These are phyloP conservation scores for Epinephelus malabaricus DNA, from an alignment of 2,797 vertebrate species.

Conservation along the genomic window DNA sequence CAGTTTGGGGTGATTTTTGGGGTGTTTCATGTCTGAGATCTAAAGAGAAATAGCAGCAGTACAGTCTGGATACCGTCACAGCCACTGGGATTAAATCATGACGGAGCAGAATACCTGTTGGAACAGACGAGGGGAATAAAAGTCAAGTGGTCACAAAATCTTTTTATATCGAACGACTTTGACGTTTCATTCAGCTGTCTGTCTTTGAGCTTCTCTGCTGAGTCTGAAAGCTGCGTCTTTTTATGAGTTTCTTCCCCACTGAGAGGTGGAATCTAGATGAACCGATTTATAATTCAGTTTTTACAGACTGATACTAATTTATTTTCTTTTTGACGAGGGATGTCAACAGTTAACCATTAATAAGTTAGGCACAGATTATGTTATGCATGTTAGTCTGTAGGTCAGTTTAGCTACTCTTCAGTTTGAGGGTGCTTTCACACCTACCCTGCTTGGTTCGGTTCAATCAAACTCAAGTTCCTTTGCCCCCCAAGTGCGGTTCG, in stretches of 20 bases:
- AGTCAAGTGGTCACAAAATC: constrained; percentile 53
- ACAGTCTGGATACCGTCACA: constrained; percentile 20
- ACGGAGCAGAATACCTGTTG: constrained; percentile 31
- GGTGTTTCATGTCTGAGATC: constrained; percentile 35
- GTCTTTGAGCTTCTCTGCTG: constrained; percentile 21
- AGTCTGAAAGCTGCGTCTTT: constrained; percentile 19
- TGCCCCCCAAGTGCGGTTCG: too few species aligned
- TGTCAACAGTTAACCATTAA: too few species aligned
- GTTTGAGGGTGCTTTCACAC: too few species aligned
- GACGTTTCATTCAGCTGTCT: constrained; percentile 37
- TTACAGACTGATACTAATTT: background rate
- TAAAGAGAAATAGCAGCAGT: constrained; percentile 16
- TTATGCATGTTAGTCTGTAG: too few species aligned
- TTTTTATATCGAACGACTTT: constrained; percentile 34
- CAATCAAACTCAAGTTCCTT: too few species aligned
- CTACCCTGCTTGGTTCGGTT: too few species aligned
- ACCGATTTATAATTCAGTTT: constrained; percentile 14
- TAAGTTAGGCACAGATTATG: too few species aligned
- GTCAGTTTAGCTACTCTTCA: too few species aligned
- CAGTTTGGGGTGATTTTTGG: constrained; percentile 1
- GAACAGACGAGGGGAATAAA: constrained; percentile 50
- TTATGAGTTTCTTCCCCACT: constrained; percentile 10
- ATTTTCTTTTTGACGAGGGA: background rate
- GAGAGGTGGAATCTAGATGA: background rate
- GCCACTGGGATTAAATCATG: constrained; percentile 36